A percentile compares a stretch with the other conserved stretches of the same genome.
These are phyloP conservation scores for Thymelicus lineola DNA, from an alignment of 2,888 invertebrate genomes.

Conservation along the genomic window DNA sequence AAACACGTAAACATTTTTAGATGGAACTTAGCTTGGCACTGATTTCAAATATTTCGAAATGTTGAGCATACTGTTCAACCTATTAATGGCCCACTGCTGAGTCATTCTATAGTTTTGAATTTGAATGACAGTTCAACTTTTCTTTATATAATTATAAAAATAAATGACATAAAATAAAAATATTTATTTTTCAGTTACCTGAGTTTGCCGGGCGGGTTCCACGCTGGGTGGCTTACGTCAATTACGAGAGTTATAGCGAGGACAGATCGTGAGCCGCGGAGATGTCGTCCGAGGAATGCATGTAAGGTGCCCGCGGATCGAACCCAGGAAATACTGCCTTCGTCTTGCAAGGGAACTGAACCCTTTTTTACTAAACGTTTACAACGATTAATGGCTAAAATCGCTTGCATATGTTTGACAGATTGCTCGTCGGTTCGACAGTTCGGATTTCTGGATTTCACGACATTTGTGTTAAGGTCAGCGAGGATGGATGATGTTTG, in stretches of 20 bases:
- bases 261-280: constrained; percentile 74
- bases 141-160: no score
- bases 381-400: constrained; percentile 11
- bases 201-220: constrained; percentile 36
- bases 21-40: no score
- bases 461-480: constrained; percentile 37
- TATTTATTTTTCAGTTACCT: constrained; percentile 21
- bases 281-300: constrained; percentile 61
- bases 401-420: constrained; percentile 15
- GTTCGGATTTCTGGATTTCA: constrained; percentile 5
- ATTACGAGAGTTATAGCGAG: constrained; percentile 77
- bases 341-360: constrained; percentile 13
- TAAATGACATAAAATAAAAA: not conserved
- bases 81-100: no score
- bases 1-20: no score
- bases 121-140: no score
- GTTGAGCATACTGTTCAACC: no score
- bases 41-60: no score
- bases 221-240: constrained; percentile 79
- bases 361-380: constrained; percentile 5
- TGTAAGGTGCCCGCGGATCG: constrained; percentile 56
- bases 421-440: constrained; percentile 5
- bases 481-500: constrained; percentile 3
- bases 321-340: constrained; percentile 41
- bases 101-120: no score